phyloP scores from a whole-genome alignment of 35 echinoderm and acorn worm genomes.

The Heliocidaris tuberculata region DNA sequence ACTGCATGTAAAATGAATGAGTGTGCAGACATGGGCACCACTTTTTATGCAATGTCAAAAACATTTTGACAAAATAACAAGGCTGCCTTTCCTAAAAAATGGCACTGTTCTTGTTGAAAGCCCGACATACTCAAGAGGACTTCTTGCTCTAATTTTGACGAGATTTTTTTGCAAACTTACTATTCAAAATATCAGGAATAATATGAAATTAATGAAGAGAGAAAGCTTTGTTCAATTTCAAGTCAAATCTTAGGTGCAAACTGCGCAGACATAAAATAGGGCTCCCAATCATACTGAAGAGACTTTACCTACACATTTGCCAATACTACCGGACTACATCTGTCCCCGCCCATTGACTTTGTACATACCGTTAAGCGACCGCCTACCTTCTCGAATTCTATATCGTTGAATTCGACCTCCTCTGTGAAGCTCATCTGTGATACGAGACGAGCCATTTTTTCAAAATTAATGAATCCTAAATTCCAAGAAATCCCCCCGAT shows the following conservation, averaged over 20 bases:
- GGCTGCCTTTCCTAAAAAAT: no score
- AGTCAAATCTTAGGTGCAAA: background rate
- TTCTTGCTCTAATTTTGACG: no score
- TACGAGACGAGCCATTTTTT: slow-evolving; percentile 59
- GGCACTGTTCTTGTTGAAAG: no score
- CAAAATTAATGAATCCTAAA: background rate
- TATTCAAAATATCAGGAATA: no score
- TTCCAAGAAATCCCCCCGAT: background rate
- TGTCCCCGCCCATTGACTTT: background rate
- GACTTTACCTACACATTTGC: background rate
- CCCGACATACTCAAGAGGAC: no score
- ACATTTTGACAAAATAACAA: no score
- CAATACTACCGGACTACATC: background rate
- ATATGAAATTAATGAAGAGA: no score
- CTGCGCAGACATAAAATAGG: background rate
- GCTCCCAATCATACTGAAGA: background rate
- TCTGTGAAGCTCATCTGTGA: slow-evolving; percentile 69
- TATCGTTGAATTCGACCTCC: slow-evolving; percentile 69
- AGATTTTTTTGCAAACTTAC: no score
- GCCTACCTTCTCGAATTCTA: slow-evolving; percentile 68
- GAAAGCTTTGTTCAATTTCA: background rate
- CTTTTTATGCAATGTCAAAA: no score
- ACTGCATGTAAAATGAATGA: no score
- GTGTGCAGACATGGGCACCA: no score
- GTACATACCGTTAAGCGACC: background rate